Conservation (phyloP, 2,888 invertebrate genomes). For the Orchestes rusci region DNA sequence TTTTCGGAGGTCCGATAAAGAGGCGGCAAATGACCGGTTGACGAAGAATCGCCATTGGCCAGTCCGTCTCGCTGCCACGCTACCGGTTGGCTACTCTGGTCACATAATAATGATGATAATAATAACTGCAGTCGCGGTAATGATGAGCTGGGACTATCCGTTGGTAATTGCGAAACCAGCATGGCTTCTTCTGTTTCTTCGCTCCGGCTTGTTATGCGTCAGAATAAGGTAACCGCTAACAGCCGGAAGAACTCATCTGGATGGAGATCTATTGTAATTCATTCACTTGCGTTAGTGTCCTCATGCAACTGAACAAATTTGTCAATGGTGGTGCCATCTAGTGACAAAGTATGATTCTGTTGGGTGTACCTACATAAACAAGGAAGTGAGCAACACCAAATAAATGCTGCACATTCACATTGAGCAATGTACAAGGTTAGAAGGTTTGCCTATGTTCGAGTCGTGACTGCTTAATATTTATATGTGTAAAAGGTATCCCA, state of each 20-base stretch:
- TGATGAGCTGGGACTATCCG: conserved; percentile 38
- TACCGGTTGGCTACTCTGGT: conserved; percentile 41
- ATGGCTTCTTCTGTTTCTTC: conserved; percentile 31
- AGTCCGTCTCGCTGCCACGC: conserved; percentile 28
- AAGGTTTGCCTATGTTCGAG: conserved; percentile 18
- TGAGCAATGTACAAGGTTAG: conserved; percentile 20
- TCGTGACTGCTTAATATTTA: conserved; percentile 22
- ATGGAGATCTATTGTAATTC: too few species aligned
- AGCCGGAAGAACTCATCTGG: too few species aligned
- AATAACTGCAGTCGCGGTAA: conserved; percentile 42
- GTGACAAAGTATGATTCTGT: too few species aligned
- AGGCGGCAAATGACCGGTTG: conserved; percentile 37
- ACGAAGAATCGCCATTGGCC: conserved; percentile 34
- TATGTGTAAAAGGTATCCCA: conserved; percentile 19
- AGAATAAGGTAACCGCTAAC: too few species aligned
- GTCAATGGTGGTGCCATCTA: too few species aligned
- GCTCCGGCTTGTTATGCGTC: too few species aligned
- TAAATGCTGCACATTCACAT: conserved; percentile 12
- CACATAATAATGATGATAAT: conserved; percentile 43
- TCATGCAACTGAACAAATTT: too few species aligned
- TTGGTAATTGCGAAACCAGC: conserved; percentile 39
- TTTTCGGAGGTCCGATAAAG: conserved; percentile 37
- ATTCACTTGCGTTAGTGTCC: too few species aligned
- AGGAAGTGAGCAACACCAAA: conserved; percentile 14
- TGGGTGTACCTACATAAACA: conserved; percentile 2